These are phyloP conservation scores for Drosophila sordidapex DNA, from an alignment of 2,888 invertebrate genomes.

Conservation along the genomic window DNA sequence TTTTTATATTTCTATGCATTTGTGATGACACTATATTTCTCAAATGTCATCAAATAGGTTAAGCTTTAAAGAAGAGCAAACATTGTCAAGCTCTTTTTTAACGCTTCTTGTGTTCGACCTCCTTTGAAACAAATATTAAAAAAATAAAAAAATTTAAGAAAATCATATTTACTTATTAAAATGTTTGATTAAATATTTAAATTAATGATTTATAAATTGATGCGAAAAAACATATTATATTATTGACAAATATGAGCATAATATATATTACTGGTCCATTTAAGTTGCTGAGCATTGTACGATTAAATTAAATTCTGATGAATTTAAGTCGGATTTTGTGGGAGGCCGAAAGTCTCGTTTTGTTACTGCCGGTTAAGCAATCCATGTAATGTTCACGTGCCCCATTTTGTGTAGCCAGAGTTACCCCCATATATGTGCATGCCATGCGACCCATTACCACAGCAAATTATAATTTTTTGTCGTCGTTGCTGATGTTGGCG, in stretches of 20 bases:
- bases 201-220: neutral
- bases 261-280: neutral
- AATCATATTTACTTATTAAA: neutral
- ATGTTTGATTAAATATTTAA: neutral
- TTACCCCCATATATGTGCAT: slow-evolving; percentile 28
- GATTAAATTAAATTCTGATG: neutral
- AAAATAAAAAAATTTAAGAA: neutral
- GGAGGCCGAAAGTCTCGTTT: slow-evolving; percentile 6
- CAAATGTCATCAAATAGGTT: neutral
- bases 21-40: neutral
- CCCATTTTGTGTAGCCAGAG: slow-evolving; percentile 41
- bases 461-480: slow-evolving; percentile 72
- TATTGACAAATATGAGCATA: neutral
- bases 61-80: neutral
- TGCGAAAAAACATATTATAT: neutral
- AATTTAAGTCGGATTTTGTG: neutral
- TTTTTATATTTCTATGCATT: neutral
- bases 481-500: slow-evolving; percentile 25
- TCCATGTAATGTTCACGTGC: slow-evolving; percentile 45
- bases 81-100: neutral
- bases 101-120: neutral
- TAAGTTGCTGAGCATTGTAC: neutral
- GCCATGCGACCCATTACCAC: slow-evolving; percentile 57
- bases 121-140: neutral
- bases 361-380: slow-evolving; percentile 38